Evolutionary conservation across 2,113 vertebrate species (phyloP).

Genomic region (Terrapene triunguis): DNA sequence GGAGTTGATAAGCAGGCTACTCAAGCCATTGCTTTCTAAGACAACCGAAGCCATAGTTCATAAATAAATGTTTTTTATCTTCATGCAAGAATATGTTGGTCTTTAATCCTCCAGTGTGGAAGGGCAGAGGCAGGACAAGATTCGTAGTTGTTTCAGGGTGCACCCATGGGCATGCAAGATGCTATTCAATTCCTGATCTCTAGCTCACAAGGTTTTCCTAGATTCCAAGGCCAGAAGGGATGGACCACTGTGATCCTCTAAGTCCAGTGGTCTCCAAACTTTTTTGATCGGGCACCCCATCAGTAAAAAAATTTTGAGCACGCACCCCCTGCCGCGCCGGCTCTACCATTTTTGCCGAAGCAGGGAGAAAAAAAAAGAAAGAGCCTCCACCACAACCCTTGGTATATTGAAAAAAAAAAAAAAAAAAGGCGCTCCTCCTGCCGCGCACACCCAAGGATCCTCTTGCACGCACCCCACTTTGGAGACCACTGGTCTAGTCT

Average conservation of each 20-base stretch:
- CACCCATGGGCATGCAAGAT: neutral
- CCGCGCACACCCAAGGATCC: too few species aligned
- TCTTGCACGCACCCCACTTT: too few species aligned
- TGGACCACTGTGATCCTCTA: neutral
- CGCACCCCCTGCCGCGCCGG: too few species aligned
- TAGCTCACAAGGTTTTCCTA: neutral
- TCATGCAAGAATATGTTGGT: neutral
- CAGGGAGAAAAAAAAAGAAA: too few species aligned
- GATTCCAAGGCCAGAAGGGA: neutral
- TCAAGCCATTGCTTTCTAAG: neutral
- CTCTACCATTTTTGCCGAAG: too few species aligned
- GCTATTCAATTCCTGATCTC: neutral
- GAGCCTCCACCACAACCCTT: too few species aligned
- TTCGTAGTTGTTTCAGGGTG: too few species aligned
- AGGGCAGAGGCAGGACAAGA: neutral
- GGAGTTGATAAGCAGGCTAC: neutral
- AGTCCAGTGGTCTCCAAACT: neutral
- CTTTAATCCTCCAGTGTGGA: neutral
- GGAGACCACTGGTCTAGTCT: neutral
- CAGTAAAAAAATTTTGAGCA: too few species aligned
- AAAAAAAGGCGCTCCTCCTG: too few species aligned
- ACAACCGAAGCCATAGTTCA: neutral
- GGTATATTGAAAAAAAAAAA: too few species aligned
- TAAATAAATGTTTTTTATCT: neutral
- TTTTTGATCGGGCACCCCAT: too few species aligned